Evolutionary conservation across 2,113 vertebrate species (phyloP).

Genomic region (Motacilla alba): DNA sequence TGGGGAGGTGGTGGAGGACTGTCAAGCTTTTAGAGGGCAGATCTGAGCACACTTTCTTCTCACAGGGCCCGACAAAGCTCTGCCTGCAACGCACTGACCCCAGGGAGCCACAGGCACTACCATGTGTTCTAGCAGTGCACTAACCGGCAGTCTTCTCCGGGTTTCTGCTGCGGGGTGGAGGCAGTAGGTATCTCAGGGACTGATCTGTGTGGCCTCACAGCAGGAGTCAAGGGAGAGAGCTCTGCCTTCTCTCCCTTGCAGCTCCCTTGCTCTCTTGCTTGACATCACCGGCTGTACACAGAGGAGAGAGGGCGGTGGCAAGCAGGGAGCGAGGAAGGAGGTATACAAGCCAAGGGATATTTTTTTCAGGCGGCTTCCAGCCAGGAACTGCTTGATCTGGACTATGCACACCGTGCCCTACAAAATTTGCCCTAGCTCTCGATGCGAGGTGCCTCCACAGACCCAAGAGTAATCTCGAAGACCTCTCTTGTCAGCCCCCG

Average conservation of each 20-base stretch:
- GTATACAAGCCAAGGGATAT: background rate
- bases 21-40: fast-evolving
- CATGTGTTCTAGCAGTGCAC: background rate
- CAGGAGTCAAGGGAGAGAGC: background rate
- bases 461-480: background rate
- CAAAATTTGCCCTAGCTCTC: background rate
- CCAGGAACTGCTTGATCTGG: background rate
- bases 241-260: background rate
- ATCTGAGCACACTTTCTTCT: background rate
- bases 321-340: background rate
- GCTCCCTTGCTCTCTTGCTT: background rate
- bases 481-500: background rate
- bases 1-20: fast-evolving
- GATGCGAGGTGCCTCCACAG: background rate
- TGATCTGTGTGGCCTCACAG: background rate
- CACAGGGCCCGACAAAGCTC: background rate
- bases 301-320: background rate
- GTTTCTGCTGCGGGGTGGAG: background rate
- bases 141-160: background rate
- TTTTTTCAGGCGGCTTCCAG: background rate
- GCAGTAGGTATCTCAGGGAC: background rate
- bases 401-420: fast-evolving
- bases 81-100: background rate
- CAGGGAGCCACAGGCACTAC: fast-evolving
- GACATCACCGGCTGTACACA: fast-evolving